Conservation (phyloP, 1,140 invertebrate species). For the Xylocopa sonorina region DNA sequence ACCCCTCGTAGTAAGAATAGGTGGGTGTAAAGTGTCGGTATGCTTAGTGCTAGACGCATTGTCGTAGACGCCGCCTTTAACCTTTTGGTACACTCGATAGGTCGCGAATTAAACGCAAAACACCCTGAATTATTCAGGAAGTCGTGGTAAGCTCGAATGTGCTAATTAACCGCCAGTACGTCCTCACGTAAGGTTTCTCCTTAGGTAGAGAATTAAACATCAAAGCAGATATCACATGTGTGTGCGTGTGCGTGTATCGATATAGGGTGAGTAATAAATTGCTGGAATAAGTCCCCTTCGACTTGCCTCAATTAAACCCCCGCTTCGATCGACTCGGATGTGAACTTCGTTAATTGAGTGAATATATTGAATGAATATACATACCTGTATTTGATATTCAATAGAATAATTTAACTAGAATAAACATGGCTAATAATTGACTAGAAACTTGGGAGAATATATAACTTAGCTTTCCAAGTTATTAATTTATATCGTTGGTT, state of each 20-base stretch:
- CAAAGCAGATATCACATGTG: constrained; percentile 13
- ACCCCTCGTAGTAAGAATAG: no score
- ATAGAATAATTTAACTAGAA: neutral
- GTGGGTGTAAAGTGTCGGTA: no score
- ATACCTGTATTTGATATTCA: neutral
- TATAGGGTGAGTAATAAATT: neutral
- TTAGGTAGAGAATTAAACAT: constrained; percentile 43
- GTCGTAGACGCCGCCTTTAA: constrained; percentile 11
- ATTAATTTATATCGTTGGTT: no score
- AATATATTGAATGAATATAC: no score
- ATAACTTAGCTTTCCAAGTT: no score
- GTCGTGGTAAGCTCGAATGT: constrained; percentile 52
- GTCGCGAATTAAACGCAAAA: constrained; percentile 45
- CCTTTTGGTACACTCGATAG: constrained; percentile 30
- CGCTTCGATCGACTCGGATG: neutral
- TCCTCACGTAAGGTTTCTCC: constrained; percentile 63
- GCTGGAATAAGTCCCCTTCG: neutral
- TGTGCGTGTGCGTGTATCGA: no score
- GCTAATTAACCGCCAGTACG: constrained; percentile 62
- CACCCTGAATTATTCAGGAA: constrained; percentile 61
- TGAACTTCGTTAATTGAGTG: neutral
- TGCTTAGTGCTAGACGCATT: no score
- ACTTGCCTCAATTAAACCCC: neutral
- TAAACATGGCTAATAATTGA: no score
- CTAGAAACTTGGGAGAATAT: no score